These are phyloP conservation scores for Macrophya alboannulata DNA, from an alignment of 2,888 invertebrate genomes.

Conservation along the genomic window DNA sequence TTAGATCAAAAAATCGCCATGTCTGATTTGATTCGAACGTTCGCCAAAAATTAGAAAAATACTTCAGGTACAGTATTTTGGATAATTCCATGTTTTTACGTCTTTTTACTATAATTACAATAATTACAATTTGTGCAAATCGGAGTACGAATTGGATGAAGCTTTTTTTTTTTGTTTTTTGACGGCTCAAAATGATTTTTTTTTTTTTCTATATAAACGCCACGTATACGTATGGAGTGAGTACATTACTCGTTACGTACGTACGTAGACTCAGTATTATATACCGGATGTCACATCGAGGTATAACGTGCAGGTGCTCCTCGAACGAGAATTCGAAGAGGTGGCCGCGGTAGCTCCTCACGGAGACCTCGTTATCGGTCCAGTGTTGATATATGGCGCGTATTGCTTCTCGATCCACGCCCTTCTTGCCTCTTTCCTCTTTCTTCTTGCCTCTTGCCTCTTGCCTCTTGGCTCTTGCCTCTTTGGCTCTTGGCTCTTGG, in stretches of 20 bases:
- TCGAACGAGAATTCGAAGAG: slow-evolving; percentile 42
- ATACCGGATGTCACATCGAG: slow-evolving; percentile 40
- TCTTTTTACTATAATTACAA: too few species aligned
- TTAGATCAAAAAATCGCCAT: background rate
- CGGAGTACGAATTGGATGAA: too few species aligned
- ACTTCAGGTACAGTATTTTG: too few species aligned
- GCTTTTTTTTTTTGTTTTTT: too few species aligned
- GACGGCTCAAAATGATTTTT: too few species aligned
- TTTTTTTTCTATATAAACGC: too few species aligned
- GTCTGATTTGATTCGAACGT: too few species aligned
- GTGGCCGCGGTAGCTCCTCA: slow-evolving; percentile 72
- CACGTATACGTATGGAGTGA: too few species aligned
- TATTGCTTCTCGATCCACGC: slow-evolving; percentile 71
- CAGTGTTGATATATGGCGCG: slow-evolving; percentile 77
- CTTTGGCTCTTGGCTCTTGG: slow-evolving; percentile 57
- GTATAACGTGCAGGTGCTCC: slow-evolving; percentile 34
- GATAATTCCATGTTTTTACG: too few species aligned
- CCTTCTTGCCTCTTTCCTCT: slow-evolving; percentile 67
- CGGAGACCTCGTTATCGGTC: slow-evolving; percentile 78
- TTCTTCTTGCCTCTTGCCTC: slow-evolving; percentile 52
- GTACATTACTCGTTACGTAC: background rate
- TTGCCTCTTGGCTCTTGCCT: slow-evolving; percentile 60
- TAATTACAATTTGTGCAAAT: too few species aligned
- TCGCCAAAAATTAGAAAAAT: too few species aligned
- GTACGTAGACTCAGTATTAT: background rate